Evolutionary conservation across 2,113 vertebrate genomes (phyloP), one percentile per base, ranked within the genome.

Genomic region (Shinisaurus crocodilurus): DNA sequence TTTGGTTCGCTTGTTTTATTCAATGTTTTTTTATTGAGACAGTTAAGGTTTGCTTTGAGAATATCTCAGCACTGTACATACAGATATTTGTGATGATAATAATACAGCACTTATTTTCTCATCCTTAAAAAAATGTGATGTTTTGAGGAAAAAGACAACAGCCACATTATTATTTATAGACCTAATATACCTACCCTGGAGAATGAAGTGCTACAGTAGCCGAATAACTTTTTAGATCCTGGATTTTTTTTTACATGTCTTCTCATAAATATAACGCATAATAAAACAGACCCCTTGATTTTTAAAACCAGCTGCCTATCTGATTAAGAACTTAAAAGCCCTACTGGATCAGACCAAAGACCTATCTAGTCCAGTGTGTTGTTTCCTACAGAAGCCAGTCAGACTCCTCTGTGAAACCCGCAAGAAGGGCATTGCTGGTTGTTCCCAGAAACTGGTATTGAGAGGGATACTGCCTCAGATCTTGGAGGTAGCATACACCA

Each of bases 261-360:
- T 3, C 6, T 70, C 13, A 40, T n/a, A 90, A 0, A 48, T 84
- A n/a, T 48, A 86, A 18, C 27, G 72, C 34, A 23, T 86, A 54
- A 34, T 27, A 80, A 85, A 85, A 20, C 45, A 90, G 89, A 4
- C 6, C 81, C 2, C 45, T 90, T 88, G 54, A 43, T 82, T 86
- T 37, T 5, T 57, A 86, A 80, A 84, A 82, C 54, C 20, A 40
- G 70, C 45, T 86, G n/a, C n/a, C 20, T n/a, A 60, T 40, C 6
- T 86, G 70, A 40, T 75, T 50, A 32, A 57, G 79, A 81, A 16
- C 1, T 32, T 79, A 79, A 45, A 40, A 69, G 48, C 27, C 13
- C 40, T 69, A 2, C 20, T 83, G n/a, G 40, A 45, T 69, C 37
- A 69, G 63, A 45, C 43, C 60, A 60, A 85, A 48, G 43, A 13